Evolutionary conservation across 2,113 vertebrate species (phyloP).

Genomic region (Indicator maculatus): DNA sequence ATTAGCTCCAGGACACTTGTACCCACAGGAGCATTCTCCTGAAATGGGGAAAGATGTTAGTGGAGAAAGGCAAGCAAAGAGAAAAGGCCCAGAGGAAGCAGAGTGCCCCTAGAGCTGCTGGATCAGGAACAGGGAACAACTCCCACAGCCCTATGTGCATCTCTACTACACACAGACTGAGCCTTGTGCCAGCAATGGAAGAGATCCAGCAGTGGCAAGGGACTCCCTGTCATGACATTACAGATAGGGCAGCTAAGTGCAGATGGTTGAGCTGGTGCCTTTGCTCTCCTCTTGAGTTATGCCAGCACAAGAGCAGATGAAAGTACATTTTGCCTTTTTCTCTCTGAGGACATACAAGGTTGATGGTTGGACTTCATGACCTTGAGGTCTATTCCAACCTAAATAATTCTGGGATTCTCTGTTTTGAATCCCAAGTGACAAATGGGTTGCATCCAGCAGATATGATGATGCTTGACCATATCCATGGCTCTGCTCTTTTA

Average conservation of each 20-base stretch:
- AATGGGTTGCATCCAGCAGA: not conserved
- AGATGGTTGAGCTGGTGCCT: not conserved
- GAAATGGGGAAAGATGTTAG: not conserved
- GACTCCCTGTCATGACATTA: not conserved
- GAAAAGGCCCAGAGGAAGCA: not conserved
- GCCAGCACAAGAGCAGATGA: not conserved
- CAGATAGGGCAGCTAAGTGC: not conserved
- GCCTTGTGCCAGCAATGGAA: not conserved
- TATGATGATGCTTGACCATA: not conserved
- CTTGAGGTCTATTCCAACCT: too few relatives aligned
- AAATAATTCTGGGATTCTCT: not conserved
- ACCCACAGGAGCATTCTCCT: conserved; percentile 89
- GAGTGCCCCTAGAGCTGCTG: not conserved
- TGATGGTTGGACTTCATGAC: too few relatives aligned
- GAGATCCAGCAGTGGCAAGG: not conserved
- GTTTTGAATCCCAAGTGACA: not conserved
- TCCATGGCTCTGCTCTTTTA: not conserved
- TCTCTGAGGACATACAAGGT: not conserved
- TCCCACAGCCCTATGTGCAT: not conserved
- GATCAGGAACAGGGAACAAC: not conserved
- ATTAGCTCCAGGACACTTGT: conserved; percentile 87
- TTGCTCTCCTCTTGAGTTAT: not conserved
- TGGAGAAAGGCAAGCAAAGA: not conserved
- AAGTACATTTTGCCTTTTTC: not conserved
- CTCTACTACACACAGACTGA: not conserved